Base-by-base conservation (phyloP, 2,888 invertebrate genomes). In the Campoplex nolae region DNA sequence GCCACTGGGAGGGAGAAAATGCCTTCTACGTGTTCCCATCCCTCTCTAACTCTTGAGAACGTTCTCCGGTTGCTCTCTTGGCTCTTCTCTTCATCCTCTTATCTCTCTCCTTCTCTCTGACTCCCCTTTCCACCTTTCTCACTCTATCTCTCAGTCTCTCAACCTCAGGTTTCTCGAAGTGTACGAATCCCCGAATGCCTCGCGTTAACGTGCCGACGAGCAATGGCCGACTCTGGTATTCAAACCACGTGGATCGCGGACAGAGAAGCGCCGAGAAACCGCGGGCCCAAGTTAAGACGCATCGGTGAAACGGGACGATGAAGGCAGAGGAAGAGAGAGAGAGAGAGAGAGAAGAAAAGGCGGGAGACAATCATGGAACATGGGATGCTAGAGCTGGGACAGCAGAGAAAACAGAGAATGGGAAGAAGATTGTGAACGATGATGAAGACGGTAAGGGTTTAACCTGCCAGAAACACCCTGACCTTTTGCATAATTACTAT, bases 201-300 rank as follows among this genome's bases (percentile, higher is more conserved):
- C 71, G 87, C 82, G 83, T 84, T 83, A 82, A 85, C 74, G 76
- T 62, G 84, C 42, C 68, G 71, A 68, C 81, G 78, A 84, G 84
- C 86, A 86, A 84, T 82, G 84, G 82, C 82, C 87, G 87, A 84
- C 75, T 84, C 86, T 88, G 91, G 92, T 90, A 91, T 92, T 92
- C 90, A 84, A 91, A 91, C 90, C 91, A 92, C 92, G 91, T 91
- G 92, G 91, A 78, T 35, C 67, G 56, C 82, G 73, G 68, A 70
- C 23, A 23, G 65, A 62, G 76, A 73, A 65, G 75, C 73, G 73
- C 71, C 81, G 77, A 78, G 81, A 71, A 71, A 58, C 73, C 65
- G 42, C 56, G 70, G 56, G 42, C 70, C 71, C 45, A 65, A 82
- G 78, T 82, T 82, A 71, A 82, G 87, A 84, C 86, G 58, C 84